A percentile compares a stretch with the other conserved stretches of the same genome.
Evolutionary conservation across 2,888 invertebrate genomes (phyloP).

Genomic region (Lithodes maja): DNA sequence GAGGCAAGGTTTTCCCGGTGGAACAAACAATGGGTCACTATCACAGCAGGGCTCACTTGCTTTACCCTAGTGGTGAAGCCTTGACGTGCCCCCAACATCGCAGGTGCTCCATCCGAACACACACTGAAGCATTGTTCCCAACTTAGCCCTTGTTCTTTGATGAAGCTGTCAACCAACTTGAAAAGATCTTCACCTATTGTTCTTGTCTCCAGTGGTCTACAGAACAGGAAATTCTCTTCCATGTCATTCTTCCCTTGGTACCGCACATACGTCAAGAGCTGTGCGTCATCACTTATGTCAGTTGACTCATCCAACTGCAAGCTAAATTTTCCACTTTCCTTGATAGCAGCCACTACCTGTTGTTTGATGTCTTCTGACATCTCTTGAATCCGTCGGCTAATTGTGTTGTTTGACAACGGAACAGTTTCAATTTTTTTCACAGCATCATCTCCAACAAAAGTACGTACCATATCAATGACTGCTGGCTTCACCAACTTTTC

Average conservation of each 20-base stretch:
- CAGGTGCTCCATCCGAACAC: constrained; percentile 37
- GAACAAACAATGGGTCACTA: constrained; percentile 38
- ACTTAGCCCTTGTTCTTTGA: constrained; percentile 24
- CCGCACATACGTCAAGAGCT: too few relatives aligned
- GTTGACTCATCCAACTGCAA: too few relatives aligned
- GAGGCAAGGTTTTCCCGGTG: constrained; percentile 32
- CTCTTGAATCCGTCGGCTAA: too few relatives aligned
- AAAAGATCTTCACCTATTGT: constrained; percentile 30
- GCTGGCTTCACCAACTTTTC: too few relatives aligned
- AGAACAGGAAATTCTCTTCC: constrained; percentile 12
- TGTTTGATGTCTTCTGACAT: not conserved
- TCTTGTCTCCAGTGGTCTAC: constrained; percentile 26
- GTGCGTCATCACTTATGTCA: too few relatives aligned
- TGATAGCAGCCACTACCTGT: not conserved
- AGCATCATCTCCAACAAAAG: too few relatives aligned
- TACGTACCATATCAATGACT: too few relatives aligned
- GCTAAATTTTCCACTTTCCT: too few relatives aligned
- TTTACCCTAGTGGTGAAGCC: constrained; percentile 39
- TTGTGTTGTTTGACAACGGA: too few relatives aligned
- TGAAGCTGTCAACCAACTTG: constrained; percentile 30
- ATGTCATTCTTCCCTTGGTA: too few relatives aligned
- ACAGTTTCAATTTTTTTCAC: too few relatives aligned
- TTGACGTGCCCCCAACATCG: constrained; percentile 24
- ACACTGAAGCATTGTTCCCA: constrained; percentile 27
- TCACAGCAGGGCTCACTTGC: constrained; percentile 22